Conservation (phyloP, 2,113 vertebrate genomes). For the Chauna torquata region DNA sequence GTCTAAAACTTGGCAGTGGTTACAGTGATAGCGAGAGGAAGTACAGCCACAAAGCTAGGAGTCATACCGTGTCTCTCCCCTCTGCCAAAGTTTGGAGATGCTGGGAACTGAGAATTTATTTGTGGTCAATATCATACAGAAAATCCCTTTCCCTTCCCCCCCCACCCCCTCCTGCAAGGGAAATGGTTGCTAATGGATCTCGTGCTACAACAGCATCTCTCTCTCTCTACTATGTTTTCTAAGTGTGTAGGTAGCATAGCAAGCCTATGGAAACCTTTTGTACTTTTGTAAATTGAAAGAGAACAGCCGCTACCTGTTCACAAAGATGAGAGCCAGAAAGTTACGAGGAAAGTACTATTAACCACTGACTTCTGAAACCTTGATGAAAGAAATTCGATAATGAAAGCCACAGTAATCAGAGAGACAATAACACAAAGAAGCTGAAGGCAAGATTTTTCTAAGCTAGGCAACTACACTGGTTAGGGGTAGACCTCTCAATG, state of each 20-base stretch:
- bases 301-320: neutral
- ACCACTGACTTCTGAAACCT: neutral
- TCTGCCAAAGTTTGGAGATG: neutral
- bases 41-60: neutral
- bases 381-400: neutral
- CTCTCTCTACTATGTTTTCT: neutral
- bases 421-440: neutral
- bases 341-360: neutral
- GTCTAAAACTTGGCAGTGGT: neutral
- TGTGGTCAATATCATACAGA: neutral
- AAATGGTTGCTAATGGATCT: neutral
- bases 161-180: too few relatives aligned
- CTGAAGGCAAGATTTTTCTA: neutral
- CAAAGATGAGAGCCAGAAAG: neutral
- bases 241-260: neutral
- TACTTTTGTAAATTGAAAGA: constrained; percentile 6
- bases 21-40: neutral
- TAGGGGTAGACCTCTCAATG: neutral
- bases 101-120: neutral
- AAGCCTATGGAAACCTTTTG: constrained; percentile 14
- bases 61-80: neutral
- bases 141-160: neutral
- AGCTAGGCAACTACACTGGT: neutral
- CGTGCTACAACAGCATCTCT: neutral
- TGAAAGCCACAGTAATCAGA: neutral